phyloP scores from a whole-genome alignment of 2,113 vertebrate genomes.

The Parus major region DNA sequence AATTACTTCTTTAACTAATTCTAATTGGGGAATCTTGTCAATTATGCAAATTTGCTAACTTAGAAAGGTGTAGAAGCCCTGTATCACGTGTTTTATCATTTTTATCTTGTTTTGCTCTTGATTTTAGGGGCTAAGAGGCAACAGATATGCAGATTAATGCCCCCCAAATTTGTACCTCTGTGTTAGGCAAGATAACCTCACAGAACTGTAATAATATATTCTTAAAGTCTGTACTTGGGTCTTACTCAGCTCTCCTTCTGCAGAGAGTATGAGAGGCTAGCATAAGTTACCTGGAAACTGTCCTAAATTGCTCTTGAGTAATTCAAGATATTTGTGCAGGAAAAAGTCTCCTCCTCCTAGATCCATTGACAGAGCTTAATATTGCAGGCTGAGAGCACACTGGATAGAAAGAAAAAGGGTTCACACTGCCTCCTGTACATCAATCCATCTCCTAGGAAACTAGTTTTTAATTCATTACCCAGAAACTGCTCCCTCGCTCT shows the following conservation, averaged over 20 bases:
- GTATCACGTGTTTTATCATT: fast-evolving
- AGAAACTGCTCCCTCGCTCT: background rate
- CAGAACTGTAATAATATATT: background rate
- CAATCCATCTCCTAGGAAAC: background rate
- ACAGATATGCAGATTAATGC: background rate
- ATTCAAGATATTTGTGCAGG: background rate
- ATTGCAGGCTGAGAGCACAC: background rate
- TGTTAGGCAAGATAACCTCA: background rate
- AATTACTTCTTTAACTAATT: background rate
- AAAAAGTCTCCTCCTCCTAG: background rate
- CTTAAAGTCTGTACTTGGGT: background rate
- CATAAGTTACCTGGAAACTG: background rate
- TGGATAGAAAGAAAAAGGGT: background rate
- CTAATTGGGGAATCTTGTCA: background rate
- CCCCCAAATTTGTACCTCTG: background rate
- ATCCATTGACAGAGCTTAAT: background rate
- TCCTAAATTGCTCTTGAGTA: background rate
- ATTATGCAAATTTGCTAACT: background rate
- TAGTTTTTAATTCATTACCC: background rate
- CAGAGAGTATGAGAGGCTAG: background rate
- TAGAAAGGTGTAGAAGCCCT: background rate
- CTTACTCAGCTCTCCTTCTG: background rate
- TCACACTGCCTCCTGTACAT: background rate
- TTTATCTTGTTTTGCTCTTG: background rate
- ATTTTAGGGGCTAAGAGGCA: background rate